Conservation (phyloP, 2,113 vertebrate genomes). For the Microtus montanus region DNA sequence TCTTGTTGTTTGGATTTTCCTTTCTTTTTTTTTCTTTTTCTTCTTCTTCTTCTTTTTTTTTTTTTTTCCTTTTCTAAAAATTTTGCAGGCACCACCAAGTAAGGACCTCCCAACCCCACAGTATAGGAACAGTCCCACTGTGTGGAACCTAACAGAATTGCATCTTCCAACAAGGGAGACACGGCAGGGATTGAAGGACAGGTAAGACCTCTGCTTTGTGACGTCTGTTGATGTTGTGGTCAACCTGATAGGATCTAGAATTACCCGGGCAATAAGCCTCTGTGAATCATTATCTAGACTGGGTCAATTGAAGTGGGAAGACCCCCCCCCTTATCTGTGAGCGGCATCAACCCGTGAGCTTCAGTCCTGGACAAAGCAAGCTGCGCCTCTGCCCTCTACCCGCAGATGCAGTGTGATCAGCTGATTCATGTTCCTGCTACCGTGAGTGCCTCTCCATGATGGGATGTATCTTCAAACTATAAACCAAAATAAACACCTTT, state of each 20-base stretch:
- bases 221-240: background rate
- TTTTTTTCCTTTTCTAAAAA: background rate
- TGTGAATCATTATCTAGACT: background rate
- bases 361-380: background rate
- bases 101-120: background rate
- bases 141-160: background rate
- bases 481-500: background rate
- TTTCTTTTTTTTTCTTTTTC: background rate
- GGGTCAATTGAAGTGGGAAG: background rate
- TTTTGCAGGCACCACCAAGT: background rate
- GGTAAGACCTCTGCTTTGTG: background rate
- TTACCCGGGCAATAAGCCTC: background rate
- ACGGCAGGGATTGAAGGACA: background rate
- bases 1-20: background rate
- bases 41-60: background rate
- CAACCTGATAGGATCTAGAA: background rate
- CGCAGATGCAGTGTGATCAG: background rate
- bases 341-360: too few relatives aligned
- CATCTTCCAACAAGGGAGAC: background rate
- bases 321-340: background rate
- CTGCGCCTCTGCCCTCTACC: background rate
- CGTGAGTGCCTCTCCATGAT: background rate
- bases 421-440: background rate
- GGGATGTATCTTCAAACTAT: background rate
- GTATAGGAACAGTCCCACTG: background rate